Percentiles rank a stretch among this genome's conserved stretches.
Conservation (phyloP, 2,797 vertebrate genomes). For the Podarcis siculus region DNA sequence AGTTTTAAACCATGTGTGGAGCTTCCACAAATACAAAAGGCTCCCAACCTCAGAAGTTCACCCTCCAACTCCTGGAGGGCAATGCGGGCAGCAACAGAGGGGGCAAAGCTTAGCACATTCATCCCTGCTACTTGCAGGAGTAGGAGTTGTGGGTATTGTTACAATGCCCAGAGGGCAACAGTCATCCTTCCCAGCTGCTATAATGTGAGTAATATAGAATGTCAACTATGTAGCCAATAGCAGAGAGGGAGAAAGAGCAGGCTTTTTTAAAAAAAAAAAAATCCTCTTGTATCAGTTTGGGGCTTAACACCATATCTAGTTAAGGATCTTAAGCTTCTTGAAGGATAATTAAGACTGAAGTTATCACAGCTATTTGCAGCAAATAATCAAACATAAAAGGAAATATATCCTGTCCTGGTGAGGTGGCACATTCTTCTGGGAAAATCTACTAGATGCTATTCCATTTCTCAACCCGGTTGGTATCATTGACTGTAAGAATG, state of each 20-base stretch:
- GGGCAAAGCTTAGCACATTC: no score
- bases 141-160: no score
- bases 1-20: no score
- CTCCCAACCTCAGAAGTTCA: no score
- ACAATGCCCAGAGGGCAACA: no score
- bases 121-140: no score
- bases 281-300: neutral
- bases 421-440: neutral
- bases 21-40: no score
- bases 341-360: neutral
- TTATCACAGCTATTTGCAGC: neutral
- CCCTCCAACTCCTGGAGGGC: no score
- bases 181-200: neutral
- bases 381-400: neutral
- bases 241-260: neutral
- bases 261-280: no score
- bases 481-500: neutral
- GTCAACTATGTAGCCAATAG: neutral
- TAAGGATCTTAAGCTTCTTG: neutral
- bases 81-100: no score
- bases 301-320: neutral
- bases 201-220: neutral
- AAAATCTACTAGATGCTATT: neutral
- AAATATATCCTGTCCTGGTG: neutral
- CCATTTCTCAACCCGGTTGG: neutral